A percentile compares a stretch with the other conserved stretches of the same genome.
Evolutionary conservation across 2,113 vertebrate genomes (phyloP).

Genomic region (Alethe diademata): DNA sequence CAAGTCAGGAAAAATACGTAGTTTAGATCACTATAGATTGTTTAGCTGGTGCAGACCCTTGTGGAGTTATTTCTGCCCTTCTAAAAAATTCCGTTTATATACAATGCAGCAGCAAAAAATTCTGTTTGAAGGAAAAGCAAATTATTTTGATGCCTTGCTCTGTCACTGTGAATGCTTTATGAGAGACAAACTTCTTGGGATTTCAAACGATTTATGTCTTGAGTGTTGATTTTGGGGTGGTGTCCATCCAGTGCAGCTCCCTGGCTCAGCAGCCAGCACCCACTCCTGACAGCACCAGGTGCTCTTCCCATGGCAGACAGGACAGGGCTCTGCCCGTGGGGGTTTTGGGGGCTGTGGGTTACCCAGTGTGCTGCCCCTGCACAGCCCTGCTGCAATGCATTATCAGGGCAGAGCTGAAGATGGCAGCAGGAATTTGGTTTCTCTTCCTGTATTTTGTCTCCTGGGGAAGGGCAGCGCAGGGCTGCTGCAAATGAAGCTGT

Average conservation of each 20-base stretch:
- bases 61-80: not conserved
- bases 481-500: slow-evolving; percentile 37
- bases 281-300: rapidly evolving
- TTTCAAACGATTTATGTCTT: not conserved
- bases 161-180: not conserved
- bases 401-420: slow-evolving; percentile 57
- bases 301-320: not conserved
- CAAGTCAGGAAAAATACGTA: not conserved
- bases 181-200: not conserved
- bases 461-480: not conserved
- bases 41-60: not conserved
- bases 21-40: not conserved
- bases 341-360: not conserved
- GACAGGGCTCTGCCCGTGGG: not conserved
- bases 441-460: not conserved
- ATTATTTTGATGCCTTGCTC: not conserved
- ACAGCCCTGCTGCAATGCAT: not conserved
- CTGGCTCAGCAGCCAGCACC: rapidly evolving
- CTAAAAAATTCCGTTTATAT: not conserved
- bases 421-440: slow-evolving; percentile 70
- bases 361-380: not conserved
- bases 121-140: not conserved
- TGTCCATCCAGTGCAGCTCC: rapidly evolving
- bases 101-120: not conserved
- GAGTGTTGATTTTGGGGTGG: not conserved